These are phyloP conservation scores for Menidia menidia DNA, from an alignment of 2,797 vertebrate species.

Conservation along the genomic window DNA sequence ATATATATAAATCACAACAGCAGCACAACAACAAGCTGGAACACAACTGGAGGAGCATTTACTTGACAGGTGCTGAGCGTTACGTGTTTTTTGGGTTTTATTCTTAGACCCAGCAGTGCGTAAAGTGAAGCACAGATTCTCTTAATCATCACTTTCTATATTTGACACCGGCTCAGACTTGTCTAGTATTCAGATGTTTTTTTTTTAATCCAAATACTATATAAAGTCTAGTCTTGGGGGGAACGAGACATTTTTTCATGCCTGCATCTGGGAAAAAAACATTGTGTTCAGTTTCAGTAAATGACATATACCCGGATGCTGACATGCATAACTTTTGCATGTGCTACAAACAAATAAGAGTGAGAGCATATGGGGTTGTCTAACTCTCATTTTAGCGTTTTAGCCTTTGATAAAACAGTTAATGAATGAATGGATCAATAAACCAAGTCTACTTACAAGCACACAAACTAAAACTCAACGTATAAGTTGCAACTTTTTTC, in stretches of 20 bases:
- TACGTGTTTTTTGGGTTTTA: conserved; percentile 8
- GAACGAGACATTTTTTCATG: not conserved
- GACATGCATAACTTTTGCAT: conserved; percentile 1
- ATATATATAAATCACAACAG: too few species aligned
- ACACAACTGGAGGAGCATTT: not conserved
- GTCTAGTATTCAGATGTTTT: conserved; percentile 40
- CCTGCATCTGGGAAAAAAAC: not conserved
- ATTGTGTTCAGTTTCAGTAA: too few species aligned
- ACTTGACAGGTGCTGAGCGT: not conserved
- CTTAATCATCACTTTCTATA: conserved; percentile 36
- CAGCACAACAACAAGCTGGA: conserved; percentile 1
- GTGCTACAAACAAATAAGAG: not conserved
- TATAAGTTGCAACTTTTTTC: not conserved
- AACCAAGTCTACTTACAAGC: not conserved
- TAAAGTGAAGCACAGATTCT: conserved; percentile 40
- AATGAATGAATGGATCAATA: conserved; percentile 14
- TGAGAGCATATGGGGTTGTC: not conserved
- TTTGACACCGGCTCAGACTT: conserved; percentile 38
- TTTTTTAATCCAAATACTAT: conserved; percentile 9
- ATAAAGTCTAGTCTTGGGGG: too few species aligned
- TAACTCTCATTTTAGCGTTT: not conserved
- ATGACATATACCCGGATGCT: not conserved
- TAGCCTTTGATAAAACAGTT: not conserved
- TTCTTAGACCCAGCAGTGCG: conserved; percentile 19
- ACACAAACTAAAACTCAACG: not conserved